These are phyloP conservation scores for Anthopleura sola DNA, from an alignment of 64 coral and sea anemone species.

Conservation along the genomic window DNA sequence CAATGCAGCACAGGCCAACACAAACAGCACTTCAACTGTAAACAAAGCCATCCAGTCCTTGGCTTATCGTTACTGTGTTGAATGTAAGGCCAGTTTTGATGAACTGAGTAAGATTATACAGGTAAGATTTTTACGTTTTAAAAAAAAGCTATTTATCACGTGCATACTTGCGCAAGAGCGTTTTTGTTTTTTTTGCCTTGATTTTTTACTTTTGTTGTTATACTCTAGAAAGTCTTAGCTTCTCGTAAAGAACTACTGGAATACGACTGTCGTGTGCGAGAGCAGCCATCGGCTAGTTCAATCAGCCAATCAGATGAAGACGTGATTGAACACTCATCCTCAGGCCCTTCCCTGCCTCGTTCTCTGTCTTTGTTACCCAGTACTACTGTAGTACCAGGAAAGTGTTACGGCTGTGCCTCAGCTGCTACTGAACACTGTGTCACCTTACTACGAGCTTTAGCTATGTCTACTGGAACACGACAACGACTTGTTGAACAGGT, in stretches of 20 bases:
- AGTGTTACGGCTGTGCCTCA: slow-evolving; percentile 92
- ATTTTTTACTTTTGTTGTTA: background rate
- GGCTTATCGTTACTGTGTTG: slow-evolving; percentile 96
- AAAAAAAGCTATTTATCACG: background rate
- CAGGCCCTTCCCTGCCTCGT: slow-evolving; percentile 29
- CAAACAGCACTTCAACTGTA: slow-evolving; percentile 58
- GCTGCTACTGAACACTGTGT: slow-evolving; percentile 98
- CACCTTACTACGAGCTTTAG: slow-evolving; percentile 84
- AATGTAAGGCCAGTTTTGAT: slow-evolving; percentile 95
- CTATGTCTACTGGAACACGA: slow-evolving; percentile 84
- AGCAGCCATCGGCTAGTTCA: slow-evolving; percentile 39
- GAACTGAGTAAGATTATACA: slow-evolving; percentile 98
- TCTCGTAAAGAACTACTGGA: slow-evolving; percentile 92
- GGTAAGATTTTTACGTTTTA: slow-evolving; percentile 18
- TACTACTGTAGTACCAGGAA: slow-evolving; percentile 60
- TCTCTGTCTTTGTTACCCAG: slow-evolving; percentile 59
- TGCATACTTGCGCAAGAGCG: background rate
- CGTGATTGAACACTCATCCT: background rate
- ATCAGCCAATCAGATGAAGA: slow-evolving; percentile 21
- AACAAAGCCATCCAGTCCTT: slow-evolving; percentile 95
- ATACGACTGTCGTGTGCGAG: slow-evolving; percentile 84
- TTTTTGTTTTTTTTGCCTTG: background rate
- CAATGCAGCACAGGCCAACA: background rate
- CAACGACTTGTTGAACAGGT: slow-evolving; percentile 94
- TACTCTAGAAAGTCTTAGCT: slow-evolving; percentile 84